phyloP scores from a whole-genome alignment of 2,797 vertebrate genomes.

The Urosaurus nigricauda region DNA sequence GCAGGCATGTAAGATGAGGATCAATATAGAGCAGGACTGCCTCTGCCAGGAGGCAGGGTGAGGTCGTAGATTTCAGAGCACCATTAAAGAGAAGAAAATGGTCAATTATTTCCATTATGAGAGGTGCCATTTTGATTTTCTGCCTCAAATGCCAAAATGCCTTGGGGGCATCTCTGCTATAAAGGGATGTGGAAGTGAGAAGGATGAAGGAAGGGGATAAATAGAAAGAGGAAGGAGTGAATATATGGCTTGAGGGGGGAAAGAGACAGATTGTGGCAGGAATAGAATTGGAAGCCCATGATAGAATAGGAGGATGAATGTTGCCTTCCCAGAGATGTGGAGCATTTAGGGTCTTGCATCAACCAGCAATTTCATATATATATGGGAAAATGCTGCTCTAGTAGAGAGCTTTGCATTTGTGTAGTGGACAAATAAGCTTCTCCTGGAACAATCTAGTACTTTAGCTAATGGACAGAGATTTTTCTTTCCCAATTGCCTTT shows the following conservation, averaged over 20 bases:
- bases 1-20: background rate
- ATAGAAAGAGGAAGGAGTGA: background rate
- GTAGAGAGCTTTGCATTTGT: background rate
- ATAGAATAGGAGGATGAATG: background rate
- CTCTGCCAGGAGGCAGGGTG: background rate
- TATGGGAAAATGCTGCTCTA: background rate
- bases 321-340: background rate
- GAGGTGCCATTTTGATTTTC: slow-evolving; percentile 29
- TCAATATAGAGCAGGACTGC: background rate
- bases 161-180: background rate
- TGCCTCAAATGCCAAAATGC: background rate
- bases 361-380: background rate
- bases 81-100: slow-evolving; percentile 19
- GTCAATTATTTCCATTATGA: slow-evolving; percentile 17
- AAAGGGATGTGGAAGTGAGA: background rate
- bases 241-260: background rate
- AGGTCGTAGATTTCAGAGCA: background rate
- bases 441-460: background rate
- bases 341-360: background rate
- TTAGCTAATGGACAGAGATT: background rate
- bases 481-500: background rate
- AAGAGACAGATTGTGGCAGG: background rate
- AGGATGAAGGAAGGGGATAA: background rate
- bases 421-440: background rate
- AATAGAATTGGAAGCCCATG: background rate